Base-by-base conservation (phyloP, 2,113 vertebrate species). In the Haemorhous mexicanus region DNA sequence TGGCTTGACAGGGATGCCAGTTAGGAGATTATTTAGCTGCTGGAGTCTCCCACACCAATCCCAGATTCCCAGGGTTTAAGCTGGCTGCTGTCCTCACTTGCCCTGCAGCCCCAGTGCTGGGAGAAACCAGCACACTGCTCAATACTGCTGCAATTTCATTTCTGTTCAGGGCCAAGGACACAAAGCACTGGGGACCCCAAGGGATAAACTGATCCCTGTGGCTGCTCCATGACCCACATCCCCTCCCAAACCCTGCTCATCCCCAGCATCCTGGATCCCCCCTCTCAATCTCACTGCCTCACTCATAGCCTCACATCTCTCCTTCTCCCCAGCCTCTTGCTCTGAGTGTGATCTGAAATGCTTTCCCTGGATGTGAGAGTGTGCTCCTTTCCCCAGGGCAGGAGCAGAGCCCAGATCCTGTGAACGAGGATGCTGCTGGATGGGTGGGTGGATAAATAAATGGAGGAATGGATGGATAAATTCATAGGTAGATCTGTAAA, bases 31-130 rank as follows among this genome's bases (percentile, higher is more conserved):
- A 87, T 74, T 93, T 46, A 90, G 46, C 33, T n/a, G 46, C 58
- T 93, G 43, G 21, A 52, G 21, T 52, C 9, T 83, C 77, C 62
- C 30, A 23, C 16, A 52, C 4, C 78, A 96, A 59, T 76, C 70
- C 87, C 84, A 76, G 43, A 66, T 95, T 90, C 59, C 59, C 68
- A 44, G 67, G 59, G 8, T 90, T 95, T 91, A 91, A 94, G 12
- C 82, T 55, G 59, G 28, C 33, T 95, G 72, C 52, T 96, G 92
- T 94, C 92, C 85, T 93, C 63, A 59, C 75, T 83, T 93, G 91
- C 87, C 93, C 87, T 74, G 74, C 15, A 37, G 53, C 55, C 62
- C 81, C 69, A 58, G 37, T 13, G 70, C 82, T 66, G 89, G 70
- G 74, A 33, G 63, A 55, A 80, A 20, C 20, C 46, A 39, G 58